Percentiles rank a stretch among this genome's conserved stretches.
Conservation (phyloP, 2,113 vertebrate species). For the Clarias magur region DNA sequence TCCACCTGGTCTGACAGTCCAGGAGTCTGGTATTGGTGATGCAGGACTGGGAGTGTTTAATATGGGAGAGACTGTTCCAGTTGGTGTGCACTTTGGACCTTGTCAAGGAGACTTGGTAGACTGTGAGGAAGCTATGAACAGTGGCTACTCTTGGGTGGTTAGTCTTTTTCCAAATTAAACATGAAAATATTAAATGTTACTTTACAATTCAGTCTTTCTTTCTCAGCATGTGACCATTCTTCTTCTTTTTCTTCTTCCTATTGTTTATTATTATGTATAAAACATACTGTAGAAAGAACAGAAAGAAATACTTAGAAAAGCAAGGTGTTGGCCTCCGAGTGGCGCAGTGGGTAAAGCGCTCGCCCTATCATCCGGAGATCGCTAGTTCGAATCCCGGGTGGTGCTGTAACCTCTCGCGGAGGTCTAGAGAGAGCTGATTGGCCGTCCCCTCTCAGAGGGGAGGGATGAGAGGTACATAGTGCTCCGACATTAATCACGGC, state of each 20-base stretch:
- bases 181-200: background rate
- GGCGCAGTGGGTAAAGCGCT: too few species aligned
- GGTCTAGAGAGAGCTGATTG: too few species aligned
- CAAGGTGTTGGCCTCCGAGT: too few species aligned
- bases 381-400: too few species aligned
- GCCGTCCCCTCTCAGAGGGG: too few species aligned
- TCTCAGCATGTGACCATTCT: background rate
- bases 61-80: conserved; percentile 8
- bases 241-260: background rate
- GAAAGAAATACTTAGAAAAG: too few species aligned
- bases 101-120: background rate
- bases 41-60: conserved; percentile 13
- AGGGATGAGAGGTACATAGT: too few species aligned
- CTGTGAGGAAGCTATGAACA: conserved; percentile 11
- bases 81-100: conserved; percentile 4
- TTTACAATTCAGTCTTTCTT: background rate
- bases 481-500: too few species aligned
- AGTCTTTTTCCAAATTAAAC: background rate
- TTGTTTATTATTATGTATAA: background rate
- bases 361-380: too few species aligned
- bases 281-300: background rate
- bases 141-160: conserved; percentile 23
- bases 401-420: too few species aligned
- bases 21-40: background rate
- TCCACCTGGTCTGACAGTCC: background rate